Conservation (phyloP, 2,113 vertebrate species). For the Brevimyrus niger region DNA sequence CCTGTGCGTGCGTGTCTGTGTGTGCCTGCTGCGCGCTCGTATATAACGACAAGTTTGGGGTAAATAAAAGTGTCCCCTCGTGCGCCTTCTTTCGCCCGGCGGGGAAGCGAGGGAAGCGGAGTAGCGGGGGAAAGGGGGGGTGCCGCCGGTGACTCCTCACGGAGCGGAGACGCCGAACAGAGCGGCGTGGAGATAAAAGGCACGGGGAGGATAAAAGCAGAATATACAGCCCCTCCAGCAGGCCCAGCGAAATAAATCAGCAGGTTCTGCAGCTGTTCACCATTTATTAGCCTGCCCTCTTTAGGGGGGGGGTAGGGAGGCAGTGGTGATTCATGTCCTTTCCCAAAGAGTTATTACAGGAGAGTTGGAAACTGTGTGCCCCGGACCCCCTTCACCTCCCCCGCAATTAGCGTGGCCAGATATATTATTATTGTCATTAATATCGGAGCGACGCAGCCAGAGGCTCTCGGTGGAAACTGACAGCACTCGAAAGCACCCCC, state of each 20-base stretch:
- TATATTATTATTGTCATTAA: constrained; percentile 21
- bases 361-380: not conserved
- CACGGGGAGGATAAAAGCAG: not conserved
- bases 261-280: constrained; percentile 3
- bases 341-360: constrained; percentile 12
- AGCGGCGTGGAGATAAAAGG: not conserved
- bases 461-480: not conserved
- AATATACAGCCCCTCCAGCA: not conserved
- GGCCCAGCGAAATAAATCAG: constrained; percentile 7
- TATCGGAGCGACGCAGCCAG: not conserved
- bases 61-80: not conserved
- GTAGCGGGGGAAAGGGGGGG: not conserved
- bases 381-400: not conserved
- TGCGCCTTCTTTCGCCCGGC: not conserved
- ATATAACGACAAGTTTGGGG: not conserved
- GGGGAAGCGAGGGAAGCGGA: not conserved
- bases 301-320: not conserved
- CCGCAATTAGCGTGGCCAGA: constrained; percentile 17
- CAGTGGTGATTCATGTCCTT: constrained; percentile 12
- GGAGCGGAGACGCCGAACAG: not conserved
- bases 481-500: not conserved
- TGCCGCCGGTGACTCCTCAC: not conserved
- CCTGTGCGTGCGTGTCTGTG: not conserved
- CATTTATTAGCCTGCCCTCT: constrained; percentile 16
- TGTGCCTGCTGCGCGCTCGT: not conserved